Conservation (phyloP, 2,797 vertebrate species). For the Spinus olivaceus region DNA sequence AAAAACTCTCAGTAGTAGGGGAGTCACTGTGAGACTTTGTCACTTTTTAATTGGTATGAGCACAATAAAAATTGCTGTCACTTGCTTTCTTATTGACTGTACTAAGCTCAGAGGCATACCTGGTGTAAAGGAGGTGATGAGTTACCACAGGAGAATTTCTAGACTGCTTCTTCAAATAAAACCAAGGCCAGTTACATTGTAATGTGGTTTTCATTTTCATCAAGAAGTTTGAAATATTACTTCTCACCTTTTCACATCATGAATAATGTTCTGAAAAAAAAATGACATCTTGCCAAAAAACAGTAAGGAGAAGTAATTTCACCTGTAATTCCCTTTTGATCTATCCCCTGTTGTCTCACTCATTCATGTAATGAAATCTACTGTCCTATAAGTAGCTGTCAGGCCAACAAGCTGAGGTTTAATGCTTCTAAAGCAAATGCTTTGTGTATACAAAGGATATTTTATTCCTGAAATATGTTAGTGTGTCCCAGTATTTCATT, state of each 20-base stretch:
- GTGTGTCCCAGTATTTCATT: neutral
- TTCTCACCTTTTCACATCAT: neutral
- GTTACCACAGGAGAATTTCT: neutral
- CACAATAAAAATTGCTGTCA: neutral
- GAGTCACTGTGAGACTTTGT: neutral
- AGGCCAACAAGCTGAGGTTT: neutral
- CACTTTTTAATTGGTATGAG: neutral
- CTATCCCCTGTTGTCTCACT: neutral
- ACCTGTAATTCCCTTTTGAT: neutral
- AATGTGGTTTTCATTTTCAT: neutral
- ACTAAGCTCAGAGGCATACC: neutral
- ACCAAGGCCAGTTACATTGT: neutral
- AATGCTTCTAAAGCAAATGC: neutral
- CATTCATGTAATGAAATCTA: neutral
- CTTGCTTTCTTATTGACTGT: neutral
- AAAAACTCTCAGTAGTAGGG: neutral
- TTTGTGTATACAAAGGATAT: neutral
- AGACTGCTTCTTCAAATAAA: neutral
- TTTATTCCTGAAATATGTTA: neutral
- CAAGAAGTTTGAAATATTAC: neutral
- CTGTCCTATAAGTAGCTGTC: neutral
- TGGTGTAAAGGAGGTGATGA: neutral
- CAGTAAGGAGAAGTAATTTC: neutral
- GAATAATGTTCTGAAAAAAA: neutral
- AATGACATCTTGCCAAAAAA: neutral